phyloP scores from a whole-genome alignment of 2,888 invertebrate species.

The Drosophila aldrichi region DNA sequence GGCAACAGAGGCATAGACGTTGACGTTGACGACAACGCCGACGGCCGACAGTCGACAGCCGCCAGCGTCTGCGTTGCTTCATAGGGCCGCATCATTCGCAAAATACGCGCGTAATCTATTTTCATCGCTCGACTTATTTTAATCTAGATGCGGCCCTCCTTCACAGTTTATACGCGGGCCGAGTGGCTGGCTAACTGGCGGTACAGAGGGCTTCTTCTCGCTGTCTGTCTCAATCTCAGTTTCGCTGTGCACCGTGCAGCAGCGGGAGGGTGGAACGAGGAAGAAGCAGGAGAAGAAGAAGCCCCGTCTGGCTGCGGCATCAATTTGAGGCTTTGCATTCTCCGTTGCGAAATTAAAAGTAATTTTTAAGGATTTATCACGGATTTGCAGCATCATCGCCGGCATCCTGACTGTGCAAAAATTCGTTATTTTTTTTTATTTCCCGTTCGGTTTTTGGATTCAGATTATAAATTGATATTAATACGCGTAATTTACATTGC shows the following conservation, averaged over 20 bases:
- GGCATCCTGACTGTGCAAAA: slow-evolving; percentile 48
- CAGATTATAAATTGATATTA: slow-evolving; percentile 74
- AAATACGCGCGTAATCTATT: slow-evolving; percentile 75
- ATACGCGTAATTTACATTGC: slow-evolving; percentile 68
- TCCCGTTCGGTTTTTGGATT: slow-evolving; percentile 54
- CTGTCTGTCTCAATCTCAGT: slow-evolving; percentile 17
- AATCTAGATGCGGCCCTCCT: slow-evolving; percentile 60
- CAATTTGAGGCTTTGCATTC: slow-evolving; percentile 64
- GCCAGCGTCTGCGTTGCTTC: slow-evolving; percentile 26
- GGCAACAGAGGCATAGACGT: neutral
- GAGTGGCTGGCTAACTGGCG: slow-evolving; percentile 38
- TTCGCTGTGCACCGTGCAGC: slow-evolving; percentile 27
- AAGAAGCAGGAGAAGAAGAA: neutral
- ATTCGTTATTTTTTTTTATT: slow-evolving; percentile 8
- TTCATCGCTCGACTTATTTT: slow-evolving; percentile 76
- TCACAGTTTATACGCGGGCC: slow-evolving; percentile 24
- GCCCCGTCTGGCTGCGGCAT: slow-evolving; percentile 40
- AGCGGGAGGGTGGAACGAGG: slow-evolving; percentile 18
- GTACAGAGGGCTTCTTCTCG: slow-evolving; percentile 6
- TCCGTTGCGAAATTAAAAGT: slow-evolving; percentile 67
- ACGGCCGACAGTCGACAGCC: slow-evolving; percentile 10
- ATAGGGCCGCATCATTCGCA: slow-evolving; percentile 56
- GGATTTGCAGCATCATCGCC: slow-evolving; percentile 70
- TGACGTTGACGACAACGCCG: slow-evolving; percentile 3
- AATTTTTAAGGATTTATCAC: slow-evolving; percentile 75